These are phyloP conservation scores for Physella acuta DNA, from an alignment of 1,140 invertebrate genomes.

Conservation along the genomic window DNA sequence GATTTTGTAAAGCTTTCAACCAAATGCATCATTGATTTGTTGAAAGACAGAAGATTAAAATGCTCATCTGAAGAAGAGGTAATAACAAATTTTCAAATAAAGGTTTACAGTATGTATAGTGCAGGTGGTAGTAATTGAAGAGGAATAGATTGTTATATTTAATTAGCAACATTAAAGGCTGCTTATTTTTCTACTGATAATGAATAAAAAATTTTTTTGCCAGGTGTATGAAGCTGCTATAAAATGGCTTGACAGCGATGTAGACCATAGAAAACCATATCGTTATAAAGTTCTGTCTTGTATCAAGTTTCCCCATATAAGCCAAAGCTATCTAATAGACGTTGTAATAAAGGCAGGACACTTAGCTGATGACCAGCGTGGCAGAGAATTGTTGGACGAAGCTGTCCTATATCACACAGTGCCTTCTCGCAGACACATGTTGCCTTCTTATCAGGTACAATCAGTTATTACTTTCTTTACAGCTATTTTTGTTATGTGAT, in stretches of 20 bases:
- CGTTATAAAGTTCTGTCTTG: constrained; percentile 44
- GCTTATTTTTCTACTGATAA: too few species aligned
- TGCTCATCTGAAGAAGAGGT: constrained; percentile 45
- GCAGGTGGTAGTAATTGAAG: too few species aligned
- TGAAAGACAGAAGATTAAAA: constrained; percentile 44
- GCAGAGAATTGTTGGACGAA: constrained; percentile 45
- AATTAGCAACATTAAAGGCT: too few species aligned
- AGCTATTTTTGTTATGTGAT: not conserved
- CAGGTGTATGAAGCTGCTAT: constrained; percentile 48
- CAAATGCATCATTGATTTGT: constrained; percentile 46
- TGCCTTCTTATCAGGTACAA: constrained; percentile 51
- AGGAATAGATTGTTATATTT: too few species aligned
- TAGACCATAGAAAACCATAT: constrained; percentile 30
- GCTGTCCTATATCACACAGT: constrained; percentile 50
- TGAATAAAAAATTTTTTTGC: not conserved
- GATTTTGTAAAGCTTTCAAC: constrained; percentile 47
- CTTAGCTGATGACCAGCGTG: constrained; percentile 41
- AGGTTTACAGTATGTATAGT: too few species aligned
- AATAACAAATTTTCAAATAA: too few species aligned
- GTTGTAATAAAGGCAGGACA: constrained; percentile 40
- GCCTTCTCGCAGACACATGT: constrained; percentile 44
- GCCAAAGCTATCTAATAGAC: constrained; percentile 46
- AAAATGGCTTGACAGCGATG: constrained; percentile 49
- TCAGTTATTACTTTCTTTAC: not conserved
- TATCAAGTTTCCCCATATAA: constrained; percentile 51